Base-by-base conservation (phyloP, 2,888 invertebrate genomes). In the Volucella zonaria region DNA sequence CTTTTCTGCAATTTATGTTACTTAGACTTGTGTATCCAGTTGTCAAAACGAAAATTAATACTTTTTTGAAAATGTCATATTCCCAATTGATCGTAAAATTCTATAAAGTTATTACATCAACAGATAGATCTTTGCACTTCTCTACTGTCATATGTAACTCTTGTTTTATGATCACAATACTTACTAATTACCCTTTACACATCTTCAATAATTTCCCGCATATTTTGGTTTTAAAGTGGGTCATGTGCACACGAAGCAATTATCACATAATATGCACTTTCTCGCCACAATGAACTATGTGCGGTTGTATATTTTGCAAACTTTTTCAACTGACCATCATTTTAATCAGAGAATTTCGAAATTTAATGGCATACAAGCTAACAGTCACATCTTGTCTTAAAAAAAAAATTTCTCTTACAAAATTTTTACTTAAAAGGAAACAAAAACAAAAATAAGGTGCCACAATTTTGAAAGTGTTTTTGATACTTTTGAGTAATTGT, bases 381-480 rank as follows among this genome's bases (percentile, higher is more conserved):
- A 74, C 47, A 62, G 43, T 56, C 56, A 56, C 18, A 64, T 15
- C 43, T 52, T 45, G 54, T 52, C 31, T 45, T 45, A 31, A 62
- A 59, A 59, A 38, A 14, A 61, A 61, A 58, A 43, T 75, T 75
- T 75, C 66, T 59, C 43, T 67, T 3, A 58, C 52, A 45, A 45
- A 49, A 58, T 66, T 61, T 49, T 59, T 42, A 38, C 49, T 51
- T 58, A 14, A 14, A 14, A 75, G 31, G 9, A 59, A 76, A 59
- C 45, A 49, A 40, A 12, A 11, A 12, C 2, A 49, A 1, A 58
- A 31, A 59, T 42, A 15, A 31, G 45, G 23, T 49, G 68, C 15
- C 56, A 43, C 56, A 54, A 68, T 70, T 70, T 71, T 52, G 61
- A 73, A 73, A 67, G 51, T 40, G 45, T 14, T 66, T 43, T 23